A percentile compares a stretch with the other conserved stretches of the same genome.
These are phyloP conservation scores for Lates japonicus DNA, from an alignment of 2,797 vertebrate genomes.

Conservation along the genomic window DNA sequence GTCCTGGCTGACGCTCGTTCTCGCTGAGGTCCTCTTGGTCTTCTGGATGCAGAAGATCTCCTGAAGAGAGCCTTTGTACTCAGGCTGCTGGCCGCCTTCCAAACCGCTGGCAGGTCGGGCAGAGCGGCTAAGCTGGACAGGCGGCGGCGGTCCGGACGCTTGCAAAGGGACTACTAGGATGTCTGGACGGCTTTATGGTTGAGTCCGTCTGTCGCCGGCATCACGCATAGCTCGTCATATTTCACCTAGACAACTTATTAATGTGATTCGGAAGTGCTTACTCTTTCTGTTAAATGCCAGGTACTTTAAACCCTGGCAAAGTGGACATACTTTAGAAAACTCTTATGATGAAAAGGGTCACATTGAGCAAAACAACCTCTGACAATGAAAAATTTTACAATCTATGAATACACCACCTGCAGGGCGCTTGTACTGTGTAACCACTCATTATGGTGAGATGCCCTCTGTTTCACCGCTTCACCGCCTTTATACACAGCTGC, in stretches of 20 bases:
- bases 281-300: neutral
- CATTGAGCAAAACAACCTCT: neutral
- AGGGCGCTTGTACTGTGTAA: conserved; percentile 96
- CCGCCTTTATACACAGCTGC: conserved; percentile 90
- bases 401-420: conserved; percentile 77
- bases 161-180: conserved; percentile 35
- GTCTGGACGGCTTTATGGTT: conserved; percentile 93
- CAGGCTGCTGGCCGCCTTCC: conserved; percentile 86
- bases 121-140: conserved; percentile 32
- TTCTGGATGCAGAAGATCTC: conserved; percentile 98
- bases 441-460: conserved; percentile 95
- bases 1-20: conserved; percentile 55
- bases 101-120: conserved; percentile 2
- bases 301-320: neutral
- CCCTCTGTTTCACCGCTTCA: conserved; percentile 90
- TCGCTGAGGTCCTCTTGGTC: conserved; percentile 93
- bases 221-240: conserved; percentile 93
- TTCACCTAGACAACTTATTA: conserved; percentile 88
- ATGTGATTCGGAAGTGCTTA: neutral
- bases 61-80: conserved; percentile 97
- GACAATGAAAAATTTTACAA: neutral
- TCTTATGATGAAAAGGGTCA: neutral
- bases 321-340: neutral
- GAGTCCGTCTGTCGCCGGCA: conserved; percentile 87
- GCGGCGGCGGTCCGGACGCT: conserved; percentile 40